A percentile compares a stretch with the other conserved stretches of the same genome.
Evolutionary conservation across 2,797 vertebrate species (phyloP).

Genomic region (Diplodus puntazzo): DNA sequence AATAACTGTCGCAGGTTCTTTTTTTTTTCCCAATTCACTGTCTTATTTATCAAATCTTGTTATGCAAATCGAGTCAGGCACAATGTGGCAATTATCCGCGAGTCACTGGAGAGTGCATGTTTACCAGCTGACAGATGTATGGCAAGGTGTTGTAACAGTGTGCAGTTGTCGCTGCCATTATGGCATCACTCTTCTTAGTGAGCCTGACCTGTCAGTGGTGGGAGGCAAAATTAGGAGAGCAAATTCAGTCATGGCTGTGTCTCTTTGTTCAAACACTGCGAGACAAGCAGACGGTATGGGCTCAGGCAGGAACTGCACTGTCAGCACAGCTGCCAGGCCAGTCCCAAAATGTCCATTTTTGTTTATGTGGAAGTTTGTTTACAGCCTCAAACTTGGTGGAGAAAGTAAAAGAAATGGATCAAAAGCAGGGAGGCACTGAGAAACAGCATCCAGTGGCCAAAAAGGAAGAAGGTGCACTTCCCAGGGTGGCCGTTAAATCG

Average conservation of each 20-base stretch:
- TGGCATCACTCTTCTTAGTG: conserved; percentile 5
- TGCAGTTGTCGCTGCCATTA: conserved; percentile 9
- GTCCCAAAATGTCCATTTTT: conserved; percentile 5
- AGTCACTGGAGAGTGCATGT: conserved; percentile 55
- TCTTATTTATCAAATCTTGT: conserved; percentile 61
- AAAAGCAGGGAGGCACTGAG: conserved; percentile 9
- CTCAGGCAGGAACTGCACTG: not conserved
- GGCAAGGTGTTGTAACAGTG: conserved; percentile 52
- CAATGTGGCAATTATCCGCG: conserved; percentile 62
- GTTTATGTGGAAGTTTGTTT: conserved; percentile 12
- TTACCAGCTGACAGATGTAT: conserved; percentile 64
- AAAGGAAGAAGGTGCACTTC: conserved; percentile 24
- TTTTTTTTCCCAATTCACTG: conserved; percentile 36
- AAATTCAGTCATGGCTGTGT: conserved; percentile 19
- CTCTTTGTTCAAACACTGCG: not conserved
- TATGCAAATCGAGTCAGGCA: conserved; percentile 62
- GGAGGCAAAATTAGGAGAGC: conserved; percentile 17
- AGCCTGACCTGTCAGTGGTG: conserved; percentile 18
- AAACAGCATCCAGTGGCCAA: conserved; percentile 19
- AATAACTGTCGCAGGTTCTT: conserved; percentile 45
- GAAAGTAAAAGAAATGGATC: not conserved
- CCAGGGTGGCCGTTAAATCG: conserved; percentile 67
- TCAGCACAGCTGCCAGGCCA: not conserved
- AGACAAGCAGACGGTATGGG: not conserved
- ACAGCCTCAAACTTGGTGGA: conserved; percentile 5